Evolutionary conservation across 2,113 vertebrate species (phyloP).

Genomic region (Australoheros scitulus): DNA sequence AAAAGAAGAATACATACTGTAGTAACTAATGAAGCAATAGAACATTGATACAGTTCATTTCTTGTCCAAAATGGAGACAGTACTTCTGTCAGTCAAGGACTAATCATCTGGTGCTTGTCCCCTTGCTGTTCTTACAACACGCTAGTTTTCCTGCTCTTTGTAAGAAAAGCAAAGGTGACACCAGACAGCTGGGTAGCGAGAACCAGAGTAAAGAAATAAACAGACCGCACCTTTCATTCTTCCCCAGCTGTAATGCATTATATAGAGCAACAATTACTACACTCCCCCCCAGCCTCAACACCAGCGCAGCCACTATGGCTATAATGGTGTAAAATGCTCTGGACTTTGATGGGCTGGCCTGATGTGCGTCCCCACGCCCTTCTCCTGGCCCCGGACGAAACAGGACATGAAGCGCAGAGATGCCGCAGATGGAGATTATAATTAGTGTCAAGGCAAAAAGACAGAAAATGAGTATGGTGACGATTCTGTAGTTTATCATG

Average conservation of each 20-base stretch:
- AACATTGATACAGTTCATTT: too few species aligned
- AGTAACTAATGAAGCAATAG: too few species aligned
- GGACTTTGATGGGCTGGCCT: neutral
- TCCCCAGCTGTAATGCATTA: neutral
- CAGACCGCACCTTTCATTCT: neutral
- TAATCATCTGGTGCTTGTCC: too few species aligned
- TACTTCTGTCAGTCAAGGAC: too few species aligned
- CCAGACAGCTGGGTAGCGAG: neutral
- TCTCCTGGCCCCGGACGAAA: neutral
- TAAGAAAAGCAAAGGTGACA: neutral
- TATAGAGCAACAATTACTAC: rapidly evolving
- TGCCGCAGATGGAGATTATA: neutral
- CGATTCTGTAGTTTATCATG: neutral
- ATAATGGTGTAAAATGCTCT: neutral
- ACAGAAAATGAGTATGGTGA: neutral
- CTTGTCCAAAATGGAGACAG: too few species aligned
- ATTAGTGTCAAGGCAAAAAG: neutral
- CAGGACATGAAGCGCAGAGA: neutral
- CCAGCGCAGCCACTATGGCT: neutral
- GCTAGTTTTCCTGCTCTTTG: neutral
- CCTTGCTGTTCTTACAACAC: neutral
- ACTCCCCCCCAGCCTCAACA: neutral
- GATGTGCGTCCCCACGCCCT: neutral
- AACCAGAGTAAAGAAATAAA: neutral
- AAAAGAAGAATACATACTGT: too few species aligned